phyloP scores from a whole-genome alignment of 2,113 vertebrate genomes.

The Columba janthina region DNA sequence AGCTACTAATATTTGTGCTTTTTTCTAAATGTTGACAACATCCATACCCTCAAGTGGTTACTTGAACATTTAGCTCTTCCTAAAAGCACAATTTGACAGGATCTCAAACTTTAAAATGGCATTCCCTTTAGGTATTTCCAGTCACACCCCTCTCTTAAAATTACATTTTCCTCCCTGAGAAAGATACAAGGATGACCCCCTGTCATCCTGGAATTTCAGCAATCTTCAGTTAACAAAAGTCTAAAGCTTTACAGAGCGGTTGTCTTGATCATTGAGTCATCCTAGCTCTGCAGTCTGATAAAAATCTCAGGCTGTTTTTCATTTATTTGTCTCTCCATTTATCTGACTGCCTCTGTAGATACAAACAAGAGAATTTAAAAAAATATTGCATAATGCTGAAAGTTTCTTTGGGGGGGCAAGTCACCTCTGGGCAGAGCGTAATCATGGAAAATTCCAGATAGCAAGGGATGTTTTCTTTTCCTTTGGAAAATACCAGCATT shows the following conservation, averaged over 20 bases:
- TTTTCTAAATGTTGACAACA: background rate
- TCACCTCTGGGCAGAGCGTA: background rate
- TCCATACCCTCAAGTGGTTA: background rate
- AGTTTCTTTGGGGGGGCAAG: background rate
- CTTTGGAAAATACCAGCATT: background rate
- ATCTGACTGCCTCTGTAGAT: background rate
- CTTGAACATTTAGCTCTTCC: background rate
- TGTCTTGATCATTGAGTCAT: conserved; percentile 2
- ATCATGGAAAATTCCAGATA: conserved; percentile 49
- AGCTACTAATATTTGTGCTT: background rate
- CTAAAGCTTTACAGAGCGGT: conserved; percentile 11
- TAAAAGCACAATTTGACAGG: background rate
- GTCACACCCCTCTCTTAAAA: conserved; percentile 1
- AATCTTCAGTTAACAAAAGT: background rate
- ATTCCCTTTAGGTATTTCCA: background rate
- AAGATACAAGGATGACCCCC: background rate
- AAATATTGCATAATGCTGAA: background rate
- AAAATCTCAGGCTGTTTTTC: conserved; percentile 36
- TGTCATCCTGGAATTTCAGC: conserved; percentile 16
- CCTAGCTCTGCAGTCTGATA: background rate
- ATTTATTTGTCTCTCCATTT: background rate
- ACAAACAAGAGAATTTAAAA: background rate
- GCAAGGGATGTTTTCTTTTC: conserved; percentile 21
- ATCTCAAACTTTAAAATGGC: background rate
- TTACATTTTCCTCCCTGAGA: background rate